phyloP scores from a whole-genome alignment of 1,140 invertebrate genomes.

The Papilio polytes region DNA sequence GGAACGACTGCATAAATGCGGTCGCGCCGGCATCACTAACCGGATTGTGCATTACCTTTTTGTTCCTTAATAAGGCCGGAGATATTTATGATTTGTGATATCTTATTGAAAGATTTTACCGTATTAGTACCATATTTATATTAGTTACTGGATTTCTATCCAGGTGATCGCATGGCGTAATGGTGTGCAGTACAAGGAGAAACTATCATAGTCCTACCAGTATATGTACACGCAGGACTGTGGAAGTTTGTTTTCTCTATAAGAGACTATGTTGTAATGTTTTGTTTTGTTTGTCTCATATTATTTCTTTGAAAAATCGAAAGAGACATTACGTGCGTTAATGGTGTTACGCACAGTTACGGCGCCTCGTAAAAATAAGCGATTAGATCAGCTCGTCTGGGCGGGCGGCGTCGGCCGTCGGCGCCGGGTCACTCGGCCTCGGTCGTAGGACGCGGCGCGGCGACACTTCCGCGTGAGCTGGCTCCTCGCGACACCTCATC shows the following conservation, averaged over 20 bases:
- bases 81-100: not conserved
- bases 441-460: not conserved
- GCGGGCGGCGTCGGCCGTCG: slow-evolving; percentile 18
- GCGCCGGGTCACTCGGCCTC: not conserved
- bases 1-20: not conserved
- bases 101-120: no score
- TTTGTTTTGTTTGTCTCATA: not conserved
- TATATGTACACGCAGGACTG: no score
- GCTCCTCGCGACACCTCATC: not conserved
- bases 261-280: no score
- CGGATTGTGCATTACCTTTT: not conserved
- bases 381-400: slow-evolving; percentile 19
- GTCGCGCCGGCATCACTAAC: not conserved
- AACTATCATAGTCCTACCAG: no score
- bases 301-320: not conserved
- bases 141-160: no score
- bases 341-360: slow-evolving; percentile 20
- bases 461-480: slow-evolving; percentile 13
- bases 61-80: not conserved
- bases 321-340: not conserved
- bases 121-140: no score
- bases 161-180: no score
- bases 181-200: no score
- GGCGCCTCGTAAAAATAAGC: slow-evolving; percentile 27
- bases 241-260: no score